These are phyloP conservation scores for Sebastes fasciatus DNA, from an alignment of 2,113 vertebrate species.

Conservation along the genomic window DNA sequence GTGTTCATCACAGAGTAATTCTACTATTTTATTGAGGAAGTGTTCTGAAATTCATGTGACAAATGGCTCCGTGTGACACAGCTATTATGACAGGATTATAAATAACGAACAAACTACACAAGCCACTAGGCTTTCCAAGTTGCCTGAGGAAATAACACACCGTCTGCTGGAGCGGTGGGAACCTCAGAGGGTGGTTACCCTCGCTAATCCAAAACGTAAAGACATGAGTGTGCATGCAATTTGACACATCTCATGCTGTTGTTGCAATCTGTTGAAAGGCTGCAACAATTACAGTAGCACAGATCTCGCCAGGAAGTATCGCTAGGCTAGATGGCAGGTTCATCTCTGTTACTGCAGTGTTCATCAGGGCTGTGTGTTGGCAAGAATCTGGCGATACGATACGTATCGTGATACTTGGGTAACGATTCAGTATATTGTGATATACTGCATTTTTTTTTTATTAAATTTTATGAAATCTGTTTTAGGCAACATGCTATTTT, in stretches of 20 bases:
- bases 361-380: too few relatives aligned
- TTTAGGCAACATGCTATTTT: too few relatives aligned
- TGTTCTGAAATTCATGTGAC: neutral
- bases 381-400: too few relatives aligned
- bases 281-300: conserved; percentile 19
- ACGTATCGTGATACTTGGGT: too few relatives aligned
- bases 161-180: conserved; percentile 60
- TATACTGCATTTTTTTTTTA: too few relatives aligned
- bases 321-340: neutral
- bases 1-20: conserved; percentile 8
- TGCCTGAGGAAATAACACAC: conserved; percentile 34
- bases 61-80: neutral
- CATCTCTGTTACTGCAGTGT: conserved; percentile 1
- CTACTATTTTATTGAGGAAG: neutral
- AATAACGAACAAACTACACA: conserved; percentile 24
- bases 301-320: neutral
- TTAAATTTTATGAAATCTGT: too few relatives aligned
- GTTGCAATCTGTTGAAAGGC: conserved; percentile 62
- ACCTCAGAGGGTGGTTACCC: conserved; percentile 53
- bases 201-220: conserved; percentile 54
- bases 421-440: too few relatives aligned
- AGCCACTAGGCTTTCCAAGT: conserved; percentile 11
- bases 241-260: conserved; percentile 64
- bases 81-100: neutral
- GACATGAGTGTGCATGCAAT: conserved; percentile 38